A percentile compares a stretch with the other conserved stretches of the same genome.
Conservation (phyloP, 2,797 vertebrate species). For the Semaprochilodus insignis region DNA sequence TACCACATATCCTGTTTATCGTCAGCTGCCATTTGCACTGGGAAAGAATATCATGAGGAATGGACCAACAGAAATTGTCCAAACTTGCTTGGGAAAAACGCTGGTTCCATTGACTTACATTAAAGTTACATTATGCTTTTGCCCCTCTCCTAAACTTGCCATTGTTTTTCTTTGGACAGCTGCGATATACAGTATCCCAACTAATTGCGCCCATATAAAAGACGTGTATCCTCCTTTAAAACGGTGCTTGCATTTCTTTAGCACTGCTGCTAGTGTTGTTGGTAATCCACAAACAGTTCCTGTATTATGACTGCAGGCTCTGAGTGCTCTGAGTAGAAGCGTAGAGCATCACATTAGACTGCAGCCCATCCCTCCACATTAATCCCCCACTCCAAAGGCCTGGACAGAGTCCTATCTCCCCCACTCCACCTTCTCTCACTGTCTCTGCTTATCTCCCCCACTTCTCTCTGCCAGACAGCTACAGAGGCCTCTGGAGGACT, state of each 20-base stretch:
- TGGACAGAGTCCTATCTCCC: slow-evolving; percentile 63
- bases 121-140: too few relatives aligned
- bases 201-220: too few relatives aligned
- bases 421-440: slow-evolving; percentile 64
- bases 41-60: too few relatives aligned
- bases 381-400: slow-evolving; percentile 46
- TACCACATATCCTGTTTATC: too few relatives aligned
- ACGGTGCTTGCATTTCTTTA: not conserved
- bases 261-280: not conserved
- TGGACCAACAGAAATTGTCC: too few relatives aligned
- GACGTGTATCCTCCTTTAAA: too few relatives aligned
- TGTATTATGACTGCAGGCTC: slow-evolving; percentile 17
- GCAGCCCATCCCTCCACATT: slow-evolving; percentile 43
- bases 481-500: slow-evolving; percentile 54
- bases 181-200: too few relatives aligned
- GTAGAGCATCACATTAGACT: slow-evolving; percentile 38
- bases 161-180: too few relatives aligned
- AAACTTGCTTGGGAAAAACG: too few relatives aligned
- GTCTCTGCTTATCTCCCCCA: slow-evolving; percentile 71
- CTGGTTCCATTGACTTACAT: too few relatives aligned
- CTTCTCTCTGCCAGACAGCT: slow-evolving; percentile 53
- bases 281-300: not conserved
- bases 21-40: too few relatives aligned
- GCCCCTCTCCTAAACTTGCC: too few relatives aligned
- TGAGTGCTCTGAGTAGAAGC: slow-evolving; percentile 4